Evolutionary conservation across 2,113 vertebrate species (phyloP).

Genomic region (Amphiprion ocellaris): DNA sequence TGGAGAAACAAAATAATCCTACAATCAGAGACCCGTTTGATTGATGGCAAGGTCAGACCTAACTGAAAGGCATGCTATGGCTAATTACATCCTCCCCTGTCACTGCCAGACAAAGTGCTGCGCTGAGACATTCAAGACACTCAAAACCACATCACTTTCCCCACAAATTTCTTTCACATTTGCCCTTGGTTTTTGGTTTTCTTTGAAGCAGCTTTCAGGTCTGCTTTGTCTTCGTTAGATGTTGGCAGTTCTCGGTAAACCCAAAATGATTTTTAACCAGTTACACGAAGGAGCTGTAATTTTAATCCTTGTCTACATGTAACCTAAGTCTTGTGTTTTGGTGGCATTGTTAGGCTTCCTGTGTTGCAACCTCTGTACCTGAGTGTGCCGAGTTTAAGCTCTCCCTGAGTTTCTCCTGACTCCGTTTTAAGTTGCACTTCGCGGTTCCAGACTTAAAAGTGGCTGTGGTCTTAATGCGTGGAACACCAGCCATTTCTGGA

Average conservation of each 20-base stretch:
- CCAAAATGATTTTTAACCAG: constrained; percentile 60
- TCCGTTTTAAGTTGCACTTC: constrained; percentile 94
- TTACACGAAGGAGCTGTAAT: constrained; percentile 42
- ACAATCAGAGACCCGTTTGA: constrained; percentile 71
- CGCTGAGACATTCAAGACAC: constrained; percentile 70
- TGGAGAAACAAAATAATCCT: constrained; percentile 65
- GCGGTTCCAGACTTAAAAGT: constrained; percentile 93
- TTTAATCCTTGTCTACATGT: constrained; percentile 37
- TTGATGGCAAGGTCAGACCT: constrained; percentile 72
- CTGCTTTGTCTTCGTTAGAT: constrained; percentile 69
- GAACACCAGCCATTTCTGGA: constrained; percentile 76
- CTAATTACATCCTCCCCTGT: constrained; percentile 80
- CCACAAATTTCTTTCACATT: constrained; percentile 76
- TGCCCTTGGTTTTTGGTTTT: constrained; percentile 68
- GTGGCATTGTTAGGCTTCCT: constrained; percentile 28
- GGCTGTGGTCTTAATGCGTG: constrained; percentile 90
- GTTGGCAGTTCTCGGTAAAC: constrained; percentile 57
- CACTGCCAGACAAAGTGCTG: constrained; percentile 75
- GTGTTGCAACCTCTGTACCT: constrained; percentile 86
- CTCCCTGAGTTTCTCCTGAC: constrained; percentile 89
- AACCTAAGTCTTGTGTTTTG: constrained; percentile 43
- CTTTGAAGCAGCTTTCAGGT: constrained; percentile 68
- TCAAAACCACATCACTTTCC: constrained; percentile 73
- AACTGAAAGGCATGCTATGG: constrained; percentile 72
- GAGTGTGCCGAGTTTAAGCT: constrained; percentile 86